phyloP scores from a whole-genome alignment of 2,888 invertebrate species.

The Cataglyphis altisquamis region DNA sequence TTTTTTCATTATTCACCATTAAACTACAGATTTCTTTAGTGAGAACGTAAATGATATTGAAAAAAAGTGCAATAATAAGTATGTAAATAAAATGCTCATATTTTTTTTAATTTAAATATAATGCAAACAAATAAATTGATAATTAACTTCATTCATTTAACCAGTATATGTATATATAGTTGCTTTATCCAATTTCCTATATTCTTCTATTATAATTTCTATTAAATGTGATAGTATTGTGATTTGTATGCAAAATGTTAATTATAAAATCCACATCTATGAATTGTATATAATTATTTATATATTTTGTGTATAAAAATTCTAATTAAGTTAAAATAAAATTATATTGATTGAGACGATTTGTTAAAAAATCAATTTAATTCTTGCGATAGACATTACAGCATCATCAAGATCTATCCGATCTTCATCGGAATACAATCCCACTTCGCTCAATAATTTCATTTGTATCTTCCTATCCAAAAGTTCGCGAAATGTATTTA shows the following conservation, averaged over 20 bases:
- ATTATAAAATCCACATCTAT: constrained; percentile 4
- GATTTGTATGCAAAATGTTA: neutral
- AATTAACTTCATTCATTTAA: neutral
- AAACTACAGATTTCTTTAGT: constrained; percentile 54
- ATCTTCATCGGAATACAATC: constrained; percentile 70
- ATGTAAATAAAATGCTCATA: constrained; percentile 65
- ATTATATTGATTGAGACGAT: neutral
- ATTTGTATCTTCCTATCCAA: constrained; percentile 23
- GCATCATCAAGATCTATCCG: constrained; percentile 53
- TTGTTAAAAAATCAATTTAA: neutral
- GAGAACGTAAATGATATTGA: constrained; percentile 59
- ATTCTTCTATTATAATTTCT: neutral
- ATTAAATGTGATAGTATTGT: neutral
- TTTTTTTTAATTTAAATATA: neutral
- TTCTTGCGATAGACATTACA: constrained; percentile 55
- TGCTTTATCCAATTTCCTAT: neutral
- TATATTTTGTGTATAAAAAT: neutral
- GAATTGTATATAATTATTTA: neutral
- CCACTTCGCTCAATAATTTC: constrained; percentile 55
- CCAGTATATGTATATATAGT: neutral
- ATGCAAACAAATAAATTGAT: neutral
- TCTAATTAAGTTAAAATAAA: neutral
- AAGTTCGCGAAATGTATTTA: too few relatives aligned
- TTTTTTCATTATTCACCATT: constrained; percentile 9
- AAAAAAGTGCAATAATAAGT: constrained; percentile 80